Percentiles rank a stretch among this genome's conserved stretches.
Conservation (phyloP, 1,140 invertebrate species). For the Lutraria rhynchaena region DNA sequence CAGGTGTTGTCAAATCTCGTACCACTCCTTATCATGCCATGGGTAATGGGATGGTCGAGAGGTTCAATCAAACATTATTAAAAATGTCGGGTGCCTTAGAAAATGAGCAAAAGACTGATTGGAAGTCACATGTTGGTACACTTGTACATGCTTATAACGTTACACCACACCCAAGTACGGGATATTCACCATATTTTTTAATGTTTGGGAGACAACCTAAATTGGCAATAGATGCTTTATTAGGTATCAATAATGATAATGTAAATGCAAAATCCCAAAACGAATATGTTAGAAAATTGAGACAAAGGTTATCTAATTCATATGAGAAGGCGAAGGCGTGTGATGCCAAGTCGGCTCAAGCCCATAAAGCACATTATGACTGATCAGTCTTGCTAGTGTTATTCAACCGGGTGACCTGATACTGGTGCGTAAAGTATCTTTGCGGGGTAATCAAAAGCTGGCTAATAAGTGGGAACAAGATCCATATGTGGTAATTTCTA, state of each 20-base stretch:
- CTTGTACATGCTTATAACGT: conserved; percentile 5
- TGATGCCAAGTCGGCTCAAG: neutral
- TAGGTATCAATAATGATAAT: neutral
- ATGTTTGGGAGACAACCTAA: conserved; percentile 17
- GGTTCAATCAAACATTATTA: too few species aligned
- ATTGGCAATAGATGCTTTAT: conserved; percentile 28
- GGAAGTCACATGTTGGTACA: too few species aligned
- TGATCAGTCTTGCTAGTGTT: neutral
- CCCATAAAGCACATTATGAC: conserved; percentile 8
- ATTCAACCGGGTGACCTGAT: conserved; percentile 14
- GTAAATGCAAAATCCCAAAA: neutral
- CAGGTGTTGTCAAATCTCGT: too few species aligned
- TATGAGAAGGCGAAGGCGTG: neutral
- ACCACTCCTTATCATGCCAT: too few species aligned
- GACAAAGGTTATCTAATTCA: neutral
- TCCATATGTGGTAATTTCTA: conserved; percentile 7
- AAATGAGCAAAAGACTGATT: too few species aligned
- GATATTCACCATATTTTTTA: conserved; percentile 23
- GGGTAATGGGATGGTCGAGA: too few species aligned
- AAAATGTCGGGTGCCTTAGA: too few species aligned
- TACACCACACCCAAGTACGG: too few species aligned
- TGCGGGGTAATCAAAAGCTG: neutral
- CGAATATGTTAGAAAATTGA: neutral
- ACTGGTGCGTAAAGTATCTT: neutral
- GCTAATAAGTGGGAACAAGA: too few species aligned